Evolutionary conservation across 1,140 invertebrate genomes (phyloP), one percentile per base, ranked within the genome.

Genomic region (Eriocheir sinensis): DNA sequence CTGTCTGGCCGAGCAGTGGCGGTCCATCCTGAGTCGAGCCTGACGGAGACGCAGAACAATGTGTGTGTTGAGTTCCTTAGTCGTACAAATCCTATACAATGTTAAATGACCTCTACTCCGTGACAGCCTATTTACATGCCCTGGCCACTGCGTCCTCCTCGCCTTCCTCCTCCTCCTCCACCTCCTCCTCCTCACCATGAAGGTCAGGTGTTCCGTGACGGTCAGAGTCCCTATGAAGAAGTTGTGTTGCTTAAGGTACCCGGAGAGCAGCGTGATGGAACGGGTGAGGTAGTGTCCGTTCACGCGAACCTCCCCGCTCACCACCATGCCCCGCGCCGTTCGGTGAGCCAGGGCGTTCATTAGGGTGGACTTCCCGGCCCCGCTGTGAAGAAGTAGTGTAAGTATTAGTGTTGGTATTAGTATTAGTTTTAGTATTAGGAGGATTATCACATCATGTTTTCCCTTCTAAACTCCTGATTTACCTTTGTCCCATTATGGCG

Each of bases 1-100:
- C 83, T 98, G 97, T n/a, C 96, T 95, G 12, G 96, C 96, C 9
- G 97, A 97, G 0, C 97, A 97, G 40, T 97, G 97, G 21, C 97
- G 97, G 96, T 99, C 98, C 96, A 99, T 97, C 95, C 98, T 98
- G 91, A 99, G 97, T 95, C 98, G 96, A 6, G 98, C 98, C 98
- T 99, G 96, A 21, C 96, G 96, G 95, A 92, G 17, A 21, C 44
- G n/a, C n/a, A n/a, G n/a, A n/a, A n/a, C n/a, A n/a, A n/a, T n/a
- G n/a, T n/a, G n/a, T n/a, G n/a, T n/a, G n/a, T n/a, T n/a, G n/a
- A n/a, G n/a, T n/a, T n/a, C n/a, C n/a, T n/a, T n/a, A n/a, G n/a
- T n/a, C n/a, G n/a, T n/a, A n/a, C n/a, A n/a, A n/a, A n/a, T n/a
- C n/a, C n/a, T n/a, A n/a, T n/a, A n/a, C n/a, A n/a, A n/a, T n/a